Evolutionary conservation across 1,140 invertebrate species (phyloP).

Genomic region (Thaumatotibia leucotreta): DNA sequence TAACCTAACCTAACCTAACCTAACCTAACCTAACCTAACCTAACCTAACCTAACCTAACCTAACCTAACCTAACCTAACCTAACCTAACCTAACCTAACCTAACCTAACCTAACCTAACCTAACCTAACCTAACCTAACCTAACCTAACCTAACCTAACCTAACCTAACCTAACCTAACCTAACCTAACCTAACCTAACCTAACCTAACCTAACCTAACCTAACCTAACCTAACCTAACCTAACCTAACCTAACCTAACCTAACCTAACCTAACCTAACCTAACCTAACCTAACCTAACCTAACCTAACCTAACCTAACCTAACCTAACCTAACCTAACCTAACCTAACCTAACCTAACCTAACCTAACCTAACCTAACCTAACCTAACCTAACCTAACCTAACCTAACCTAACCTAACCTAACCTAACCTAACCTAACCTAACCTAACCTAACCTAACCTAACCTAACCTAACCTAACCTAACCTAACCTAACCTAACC

Average conservation of each 20-base stretch:
- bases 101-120: slow-evolving; percentile 31
- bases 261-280: neutral
- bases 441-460: neutral
- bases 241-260: neutral
- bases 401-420: neutral
- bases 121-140: slow-evolving; percentile 23
- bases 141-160: slow-evolving; percentile 30
- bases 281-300: slow-evolving; percentile 10
- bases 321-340: neutral
- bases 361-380: neutral
- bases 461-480: neutral
- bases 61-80: slow-evolving; percentile 21
- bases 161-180: slow-evolving; percentile 17
- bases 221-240: slow-evolving; percentile 1
- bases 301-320: neutral
- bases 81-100: slow-evolving; percentile 34
- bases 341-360: neutral
- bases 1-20: slow-evolving; percentile 33
- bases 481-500: neutral
- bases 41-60: slow-evolving; percentile 21
- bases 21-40: slow-evolving; percentile 20
- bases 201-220: neutral
- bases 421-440: neutral
- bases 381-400: neutral
- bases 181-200: slow-evolving; percentile 30